Evolutionary conservation across 2,113 vertebrate species (phyloP), one percentile per base, ranked within the genome.

Genomic region (Pungitius pungitius): DNA sequence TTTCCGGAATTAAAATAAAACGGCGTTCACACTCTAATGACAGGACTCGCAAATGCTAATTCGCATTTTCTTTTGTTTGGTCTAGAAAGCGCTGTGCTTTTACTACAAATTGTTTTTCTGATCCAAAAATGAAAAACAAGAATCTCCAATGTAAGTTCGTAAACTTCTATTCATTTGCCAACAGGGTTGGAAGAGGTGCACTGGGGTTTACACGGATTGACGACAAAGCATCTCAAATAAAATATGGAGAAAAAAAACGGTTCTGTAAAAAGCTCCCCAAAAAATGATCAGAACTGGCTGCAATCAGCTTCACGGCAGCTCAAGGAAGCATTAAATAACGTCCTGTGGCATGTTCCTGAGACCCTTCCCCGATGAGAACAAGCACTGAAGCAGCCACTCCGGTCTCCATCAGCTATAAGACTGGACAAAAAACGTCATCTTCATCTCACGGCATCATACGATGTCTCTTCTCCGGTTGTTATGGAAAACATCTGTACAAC

Each of bases 301-400:
- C 93, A 94, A 94, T 95, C 94, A 90, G 93, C 93, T 95, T 93
- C 87, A 87, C 94, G 93, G 92, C 91, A 92, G 92, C 87, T 94
- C 93, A 94, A 91, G 87, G 90, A 94, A 93, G 94, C 95, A 94
- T 95, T 93, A 95, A 95, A 95, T 95, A 92, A 95, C 94, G 93
- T 94, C 92, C 93, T 93, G 87, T 88, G 90, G 91, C 85, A 52
- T 83, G 88, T 90, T 92, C 91, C 90, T 93, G 90, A 95, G 90
- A 93, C 87, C 82, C 74, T 85, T 88, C 87, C 89, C 93, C 81
- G 54, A 85, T 84, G 92, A 86, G 87, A 93, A 82, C 80, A 82
- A 11, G 2, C 90, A 81, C 78, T 85, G 90, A 92, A 91, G 90
- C 73, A 93, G 73, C 85, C 73, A 79, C 74, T 75, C 64, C 82